phyloP scores from a whole-genome alignment of 2,888 invertebrate genomes.

The Aleiodes testaceus region DNA sequence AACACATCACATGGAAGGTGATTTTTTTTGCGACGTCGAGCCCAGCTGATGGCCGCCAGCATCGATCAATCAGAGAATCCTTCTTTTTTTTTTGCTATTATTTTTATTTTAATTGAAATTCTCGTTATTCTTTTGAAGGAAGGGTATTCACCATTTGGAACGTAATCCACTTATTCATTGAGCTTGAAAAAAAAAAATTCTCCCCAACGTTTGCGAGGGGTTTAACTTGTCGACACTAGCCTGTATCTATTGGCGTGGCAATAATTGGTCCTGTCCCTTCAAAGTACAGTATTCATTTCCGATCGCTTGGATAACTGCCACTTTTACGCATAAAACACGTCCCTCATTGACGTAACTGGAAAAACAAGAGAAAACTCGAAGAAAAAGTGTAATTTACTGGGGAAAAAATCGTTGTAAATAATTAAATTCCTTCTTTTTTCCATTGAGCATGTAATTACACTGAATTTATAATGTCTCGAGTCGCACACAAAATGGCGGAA shows the following conservation, averaged over 20 bases:
- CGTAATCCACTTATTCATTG: conserved; percentile 51
- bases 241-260: conserved; percentile 42
- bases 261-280: conserved; percentile 46
- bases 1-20: not conserved
- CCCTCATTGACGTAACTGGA: conserved; percentile 41
- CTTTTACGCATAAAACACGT: conserved; percentile 12
- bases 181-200: conserved; percentile 46
- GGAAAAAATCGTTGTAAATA: not conserved
- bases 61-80: not conserved
- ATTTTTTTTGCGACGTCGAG: not conserved
- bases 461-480: not conserved
- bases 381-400: not conserved
- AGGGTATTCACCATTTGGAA: conserved; percentile 31
- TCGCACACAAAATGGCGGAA: too few relatives aligned
- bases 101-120: too few relatives aligned
- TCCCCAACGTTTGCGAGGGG: conserved; percentile 32
- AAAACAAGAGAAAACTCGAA: conserved; percentile 22
- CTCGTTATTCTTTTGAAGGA: not conserved
- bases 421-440: not conserved
- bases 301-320: conserved; percentile 32
- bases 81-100: not conserved
- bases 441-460: not conserved
- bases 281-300: conserved; percentile 33
- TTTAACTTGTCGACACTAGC: conserved; percentile 2
- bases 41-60: conserved; percentile 7